Conservation (phyloP, 2,888 invertebrate species). For the Drosophila barbarae region DNA sequence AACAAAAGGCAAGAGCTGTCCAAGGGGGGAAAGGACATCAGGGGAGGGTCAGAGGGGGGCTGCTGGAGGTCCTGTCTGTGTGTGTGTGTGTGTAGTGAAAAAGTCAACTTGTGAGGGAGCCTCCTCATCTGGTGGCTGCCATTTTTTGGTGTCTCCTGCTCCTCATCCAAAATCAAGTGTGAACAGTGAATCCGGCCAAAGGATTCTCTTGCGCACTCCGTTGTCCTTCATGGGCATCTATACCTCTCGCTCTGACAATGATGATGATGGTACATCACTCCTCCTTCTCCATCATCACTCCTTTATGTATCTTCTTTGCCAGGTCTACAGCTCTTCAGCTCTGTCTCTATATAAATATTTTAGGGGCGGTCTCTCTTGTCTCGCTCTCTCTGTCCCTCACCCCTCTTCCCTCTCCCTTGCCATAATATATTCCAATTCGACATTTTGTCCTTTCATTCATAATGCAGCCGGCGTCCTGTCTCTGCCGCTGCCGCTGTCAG, state of each 20-base stretch:
- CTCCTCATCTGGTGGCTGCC: slow-evolving; percentile 63
- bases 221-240: not conserved
- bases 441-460: slow-evolving; percentile 76
- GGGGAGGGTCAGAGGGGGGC: not conserved
- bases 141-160: slow-evolving; percentile 66
- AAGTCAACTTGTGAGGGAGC: slow-evolving; percentile 66
- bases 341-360: slow-evolving; percentile 74
- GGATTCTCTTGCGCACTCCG: slow-evolving; percentile 33
- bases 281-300: slow-evolving; percentile 14
- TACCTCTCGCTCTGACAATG: slow-evolving; percentile 1
- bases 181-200: slow-evolving; percentile 69
- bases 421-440: slow-evolving; percentile 76
- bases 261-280: slow-evolving; percentile 1
- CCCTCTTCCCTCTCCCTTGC: slow-evolving; percentile 5
- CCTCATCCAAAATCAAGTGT: slow-evolving; percentile 61
- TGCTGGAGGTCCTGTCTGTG: not conserved
- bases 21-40: not conserved
- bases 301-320: slow-evolving; percentile 24
- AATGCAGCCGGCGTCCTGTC: slow-evolving; percentile 56
- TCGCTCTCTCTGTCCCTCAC: slow-evolving; percentile 2
- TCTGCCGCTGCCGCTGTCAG: slow-evolving; percentile 19
- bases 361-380: slow-evolving; percentile 75
- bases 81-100: slow-evolving; percentile 57
- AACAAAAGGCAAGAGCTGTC: slow-evolving; percentile 55
- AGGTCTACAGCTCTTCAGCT: slow-evolving; percentile 16